phyloP scores from a whole-genome alignment of 2,113 vertebrate species.

The Mirza zaza region DNA sequence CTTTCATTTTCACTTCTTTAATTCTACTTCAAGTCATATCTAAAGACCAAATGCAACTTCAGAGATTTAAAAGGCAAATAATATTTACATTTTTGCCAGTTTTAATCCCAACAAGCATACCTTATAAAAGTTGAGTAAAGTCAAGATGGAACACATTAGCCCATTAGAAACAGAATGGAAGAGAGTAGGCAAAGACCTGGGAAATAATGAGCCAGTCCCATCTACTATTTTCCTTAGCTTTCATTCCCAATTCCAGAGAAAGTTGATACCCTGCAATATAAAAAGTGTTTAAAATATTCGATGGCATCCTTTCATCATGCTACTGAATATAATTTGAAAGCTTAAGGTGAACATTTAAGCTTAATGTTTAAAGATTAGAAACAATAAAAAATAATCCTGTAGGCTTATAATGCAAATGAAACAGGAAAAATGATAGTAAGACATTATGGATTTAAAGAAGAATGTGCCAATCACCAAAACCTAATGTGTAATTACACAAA shows the following conservation, averaged over 20 bases:
- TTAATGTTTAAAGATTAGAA: constrained; percentile 62
- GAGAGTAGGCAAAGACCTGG: not conserved
- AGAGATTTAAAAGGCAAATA: constrained; percentile 11
- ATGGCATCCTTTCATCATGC: constrained; percentile 44
- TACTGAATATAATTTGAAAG: constrained; percentile 52
- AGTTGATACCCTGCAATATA: not conserved
- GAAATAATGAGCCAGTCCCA: not conserved
- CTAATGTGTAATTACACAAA: constrained; percentile 58
- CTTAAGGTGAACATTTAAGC: constrained; percentile 20
- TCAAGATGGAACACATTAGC: not conserved
- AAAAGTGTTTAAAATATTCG: constrained; percentile 46
- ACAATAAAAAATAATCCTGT: constrained; percentile 20
- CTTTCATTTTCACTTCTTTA: constrained; percentile 67
- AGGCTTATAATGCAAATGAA: constrained; percentile 64
- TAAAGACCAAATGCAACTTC: not conserved
- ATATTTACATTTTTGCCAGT: not conserved
- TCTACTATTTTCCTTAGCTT: not conserved
- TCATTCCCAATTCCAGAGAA: constrained; percentile 25
- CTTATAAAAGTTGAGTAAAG: constrained; percentile 17
- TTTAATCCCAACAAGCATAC: constrained; percentile 35
- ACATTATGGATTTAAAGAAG: constrained; percentile 69
- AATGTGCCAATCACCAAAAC: constrained; percentile 65
- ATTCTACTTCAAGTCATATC: constrained; percentile 21
- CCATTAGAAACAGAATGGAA: not conserved
- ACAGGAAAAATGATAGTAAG: constrained; percentile 49